phyloP scores from a whole-genome alignment of 2,888 invertebrate genomes.

The Aspidiotus rigidus region DNA sequence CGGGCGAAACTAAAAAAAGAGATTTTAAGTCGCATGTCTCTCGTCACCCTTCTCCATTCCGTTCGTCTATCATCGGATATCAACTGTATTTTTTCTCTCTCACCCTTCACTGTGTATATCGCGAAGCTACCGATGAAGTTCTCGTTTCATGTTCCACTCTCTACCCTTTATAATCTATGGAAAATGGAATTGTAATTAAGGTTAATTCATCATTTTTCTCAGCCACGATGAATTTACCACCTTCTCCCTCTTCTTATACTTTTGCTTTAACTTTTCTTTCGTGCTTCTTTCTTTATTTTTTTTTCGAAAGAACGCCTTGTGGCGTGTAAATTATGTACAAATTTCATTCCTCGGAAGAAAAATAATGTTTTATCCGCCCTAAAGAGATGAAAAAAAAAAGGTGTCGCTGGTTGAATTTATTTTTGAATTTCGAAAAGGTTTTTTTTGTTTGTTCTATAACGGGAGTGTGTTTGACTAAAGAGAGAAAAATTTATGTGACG shows the following conservation, averaged over 20 bases:
- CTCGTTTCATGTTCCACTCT: slow-evolving; percentile 18
- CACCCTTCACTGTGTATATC: slow-evolving; percentile 5
- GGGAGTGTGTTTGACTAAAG: no score
- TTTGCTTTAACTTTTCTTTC: no score
- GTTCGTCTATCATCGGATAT: neutral
- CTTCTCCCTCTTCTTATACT: neutral
- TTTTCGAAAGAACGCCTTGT: no score
- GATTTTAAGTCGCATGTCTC: slow-evolving; percentile 9
- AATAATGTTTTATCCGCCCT: no score
- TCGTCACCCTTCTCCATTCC: slow-evolving; percentile 8
- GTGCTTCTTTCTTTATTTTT: no score
- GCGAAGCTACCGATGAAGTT: neutral
- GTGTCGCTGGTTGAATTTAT: no score
- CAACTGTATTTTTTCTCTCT: slow-evolving; percentile 17
- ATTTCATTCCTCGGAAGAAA: no score
- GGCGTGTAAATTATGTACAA: no score
- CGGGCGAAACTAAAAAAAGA: slow-evolving; percentile 11
- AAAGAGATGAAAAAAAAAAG: no score
- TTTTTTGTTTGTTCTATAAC: no score
- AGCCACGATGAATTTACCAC: slow-evolving; percentile 26
- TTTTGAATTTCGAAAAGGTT: no score
- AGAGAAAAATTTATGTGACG: no score
- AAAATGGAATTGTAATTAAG: slow-evolving; percentile 32
- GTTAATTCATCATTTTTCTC: slow-evolving; percentile 32
- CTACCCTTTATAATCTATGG: slow-evolving; percentile 24